Evolutionary conservation across 2,113 vertebrate genomes (phyloP), one percentile per base, ranked within the genome.

Genomic region (Argyrosomus japonicus): DNA sequence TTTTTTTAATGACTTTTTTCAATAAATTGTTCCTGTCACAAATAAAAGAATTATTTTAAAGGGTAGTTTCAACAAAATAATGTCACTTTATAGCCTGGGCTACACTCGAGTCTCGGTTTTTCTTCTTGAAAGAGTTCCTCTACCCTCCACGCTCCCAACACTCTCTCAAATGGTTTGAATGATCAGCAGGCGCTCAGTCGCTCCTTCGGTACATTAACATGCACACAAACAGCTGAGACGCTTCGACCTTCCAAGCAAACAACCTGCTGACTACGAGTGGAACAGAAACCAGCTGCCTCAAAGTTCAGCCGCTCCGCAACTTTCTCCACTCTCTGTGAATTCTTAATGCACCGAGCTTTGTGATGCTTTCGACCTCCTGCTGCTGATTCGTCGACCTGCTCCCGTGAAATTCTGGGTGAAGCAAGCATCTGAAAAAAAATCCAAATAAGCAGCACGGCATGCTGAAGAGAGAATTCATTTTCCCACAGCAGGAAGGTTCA

Each of bases 391-490:
- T 68, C 68, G 19, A 86, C 73, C 36, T 1, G 12, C 10, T 70
- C 32, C 62, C n/a, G 2, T 75, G 69, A 72, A 75, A 75, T 62
- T 25, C 51, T 11, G 61, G 29, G 29, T 23, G 69, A 75, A 81
- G 72, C 43, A 54, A 81, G 69, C 21, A 23, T 68, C 56, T 53
- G 5, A 32, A 32, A 32, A 63, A 53, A 84, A 68, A 76, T 79
- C 75, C n/a, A 87, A 64, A 84, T 73, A 47, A 57, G 8, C 53
- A 13, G 50, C 27, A 61, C 29, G 7, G 62, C 3, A 8, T n/a
- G 13, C 21, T 2, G 2, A 70, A 74, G 73, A 61, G 74, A 43
- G 51, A 77, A 87, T 84, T 25, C 61, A 71, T 84, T 84, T 77
- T 32, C 13, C 19, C 50, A 0, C 69, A 25, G 60, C 58, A 2